These are phyloP conservation scores for Zaprionus kolodkinae DNA, from an alignment of 1,140 invertebrate species.

Conservation along the genomic window DNA sequence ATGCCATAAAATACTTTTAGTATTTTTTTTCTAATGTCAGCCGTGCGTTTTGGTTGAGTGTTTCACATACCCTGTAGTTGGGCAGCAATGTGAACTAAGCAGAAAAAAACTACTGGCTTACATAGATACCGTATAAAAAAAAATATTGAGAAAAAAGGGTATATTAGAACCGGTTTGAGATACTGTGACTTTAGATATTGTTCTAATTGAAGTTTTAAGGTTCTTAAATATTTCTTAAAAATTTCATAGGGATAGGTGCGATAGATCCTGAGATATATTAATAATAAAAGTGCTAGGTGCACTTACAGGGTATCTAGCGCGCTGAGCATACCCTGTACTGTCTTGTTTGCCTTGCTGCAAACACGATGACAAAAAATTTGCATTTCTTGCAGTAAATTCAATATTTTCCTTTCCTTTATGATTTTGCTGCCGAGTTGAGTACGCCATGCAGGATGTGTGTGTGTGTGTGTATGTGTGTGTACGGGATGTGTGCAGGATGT, in stretches of 20 bases:
- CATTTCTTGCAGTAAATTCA: constrained; percentile 80
- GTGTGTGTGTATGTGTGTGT: constrained; percentile 3
- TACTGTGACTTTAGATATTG: not conserved
- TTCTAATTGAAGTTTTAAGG: not conserved
- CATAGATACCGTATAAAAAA: not conserved
- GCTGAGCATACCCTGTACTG: not conserved
- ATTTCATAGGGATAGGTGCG: not conserved
- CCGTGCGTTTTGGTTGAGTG: not conserved
- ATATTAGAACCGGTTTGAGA: not conserved
- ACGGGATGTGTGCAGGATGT: constrained; percentile 16
- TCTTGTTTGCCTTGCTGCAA: not conserved
- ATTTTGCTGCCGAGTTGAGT: constrained; percentile 50
- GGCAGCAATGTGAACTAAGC: not conserved
- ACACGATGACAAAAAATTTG: constrained; percentile 64
- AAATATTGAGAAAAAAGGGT: not conserved
- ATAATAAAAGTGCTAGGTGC: not conserved
- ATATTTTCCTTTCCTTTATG: constrained; percentile 80
- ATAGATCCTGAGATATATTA: not conserved
- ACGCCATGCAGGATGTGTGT: constrained; percentile 6
- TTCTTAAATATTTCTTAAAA: not conserved
- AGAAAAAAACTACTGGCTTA: no score
- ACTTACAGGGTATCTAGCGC: not conserved
- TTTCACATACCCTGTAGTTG: not conserved
- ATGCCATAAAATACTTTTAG: not conserved
- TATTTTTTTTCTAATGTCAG: not conserved